Conservation (phyloP, 2,113 vertebrate species). For the Gymnocephalus cernua region DNA sequence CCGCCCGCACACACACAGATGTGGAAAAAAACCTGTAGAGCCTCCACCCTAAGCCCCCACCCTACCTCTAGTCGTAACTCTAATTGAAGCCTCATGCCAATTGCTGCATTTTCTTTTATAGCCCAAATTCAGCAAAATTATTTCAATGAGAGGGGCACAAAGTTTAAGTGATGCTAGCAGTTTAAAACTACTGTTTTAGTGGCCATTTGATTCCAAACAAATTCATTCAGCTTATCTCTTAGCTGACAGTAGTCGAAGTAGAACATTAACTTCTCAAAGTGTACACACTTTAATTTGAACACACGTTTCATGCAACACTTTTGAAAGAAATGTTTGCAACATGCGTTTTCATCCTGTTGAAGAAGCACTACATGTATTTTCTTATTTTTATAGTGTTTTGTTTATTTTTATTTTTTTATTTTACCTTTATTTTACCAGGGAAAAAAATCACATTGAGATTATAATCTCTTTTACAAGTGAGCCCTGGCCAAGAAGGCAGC, state of each 20-base stretch:
- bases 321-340: background rate
- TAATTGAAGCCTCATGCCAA: conserved; percentile 79
- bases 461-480: too few species aligned
- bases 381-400: background rate
- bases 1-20: background rate
- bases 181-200: conserved; percentile 68
- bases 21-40: conserved; percentile 42
- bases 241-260: conserved; percentile 12
- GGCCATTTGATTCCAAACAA: conserved; percentile 71
- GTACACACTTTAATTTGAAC: background rate
- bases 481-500: too few species aligned
- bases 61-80: conserved; percentile 55
- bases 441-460: too few species aligned
- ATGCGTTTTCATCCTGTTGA: background rate
- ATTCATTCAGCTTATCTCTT: conserved; percentile 44
- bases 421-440: too few species aligned
- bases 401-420: too few species aligned
- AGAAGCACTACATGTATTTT: background rate
- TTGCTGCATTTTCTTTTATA: conserved; percentile 78
- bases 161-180: conserved; percentile 54
- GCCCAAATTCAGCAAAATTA: conserved; percentile 79
- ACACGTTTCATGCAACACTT: background rate
- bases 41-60: conserved; percentile 41
- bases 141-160: conserved; percentile 72
- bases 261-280: background rate